Conservation (phyloP, 2,113 vertebrate species). For the Platysternon megacephalum region DNA sequence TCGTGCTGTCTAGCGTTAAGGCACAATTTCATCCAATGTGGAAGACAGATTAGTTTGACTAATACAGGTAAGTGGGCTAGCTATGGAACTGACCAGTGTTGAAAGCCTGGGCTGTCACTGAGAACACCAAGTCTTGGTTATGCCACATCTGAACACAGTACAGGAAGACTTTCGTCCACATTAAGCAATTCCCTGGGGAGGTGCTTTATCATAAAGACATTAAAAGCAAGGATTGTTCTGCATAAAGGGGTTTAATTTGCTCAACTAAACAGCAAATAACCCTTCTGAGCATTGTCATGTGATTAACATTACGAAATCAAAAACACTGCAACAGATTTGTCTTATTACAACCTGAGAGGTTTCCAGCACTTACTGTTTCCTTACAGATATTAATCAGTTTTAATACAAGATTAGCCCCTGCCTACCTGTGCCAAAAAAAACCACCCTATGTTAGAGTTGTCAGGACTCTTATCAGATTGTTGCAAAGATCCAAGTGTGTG, state of each 20-base stretch:
- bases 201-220: neutral
- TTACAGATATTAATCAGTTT: neutral
- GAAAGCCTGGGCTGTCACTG: neutral
- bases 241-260: neutral
- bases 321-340: neutral
- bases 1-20: neutral
- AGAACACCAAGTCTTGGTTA: neutral
- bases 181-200: rapidly evolving
- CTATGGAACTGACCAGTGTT: neutral
- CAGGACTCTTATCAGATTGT: neutral
- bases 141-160: neutral
- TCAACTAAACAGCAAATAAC: neutral
- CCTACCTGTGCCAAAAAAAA: rapidly evolving
- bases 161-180: neutral
- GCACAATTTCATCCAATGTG: neutral
- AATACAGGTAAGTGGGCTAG: neutral
- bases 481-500: neutral
- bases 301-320: neutral
- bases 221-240: neutral
- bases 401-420: neutral
- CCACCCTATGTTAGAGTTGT: rapidly evolving
- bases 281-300: neutral
- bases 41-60: neutral
- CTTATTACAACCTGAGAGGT: neutral
- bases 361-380: neutral